A percentile compares a stretch with the other conserved stretches of the same genome.
Conservation (phyloP, 2,113 vertebrate genomes). For the Eudyptes chrysolophus region DNA sequence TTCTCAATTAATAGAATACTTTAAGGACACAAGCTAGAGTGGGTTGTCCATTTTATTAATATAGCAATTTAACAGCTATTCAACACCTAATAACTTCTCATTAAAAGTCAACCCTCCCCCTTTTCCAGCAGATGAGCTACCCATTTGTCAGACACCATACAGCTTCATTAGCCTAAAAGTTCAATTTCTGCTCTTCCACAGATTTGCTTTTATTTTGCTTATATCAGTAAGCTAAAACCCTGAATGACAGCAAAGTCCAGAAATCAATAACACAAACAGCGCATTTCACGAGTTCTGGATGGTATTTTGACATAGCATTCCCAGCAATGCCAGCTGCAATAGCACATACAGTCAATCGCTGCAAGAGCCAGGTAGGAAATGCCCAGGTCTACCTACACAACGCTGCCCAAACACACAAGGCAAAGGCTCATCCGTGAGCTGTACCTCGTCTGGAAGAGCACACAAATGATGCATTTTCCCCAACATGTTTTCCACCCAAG, state of each 20-base stretch:
- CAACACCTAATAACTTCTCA: slow-evolving; percentile 19
- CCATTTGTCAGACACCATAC: neutral
- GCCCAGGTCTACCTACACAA: neutral
- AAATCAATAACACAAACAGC: neutral
- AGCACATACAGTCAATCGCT: rapidly evolving
- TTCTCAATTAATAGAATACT: slow-evolving; percentile 36
- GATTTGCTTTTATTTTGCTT: neutral
- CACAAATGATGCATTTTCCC: neutral
- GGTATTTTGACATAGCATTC: neutral
- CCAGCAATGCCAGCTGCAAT: neutral
- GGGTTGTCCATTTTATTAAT: slow-evolving; percentile 23
- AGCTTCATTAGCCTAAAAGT: slow-evolving; percentile 5
- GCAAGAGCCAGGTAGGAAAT: neutral
- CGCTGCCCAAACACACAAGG: rapidly evolving
- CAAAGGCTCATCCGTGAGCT: neutral
- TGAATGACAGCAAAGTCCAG: neutral
- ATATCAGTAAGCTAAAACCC: neutral
- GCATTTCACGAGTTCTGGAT: rapidly evolving
- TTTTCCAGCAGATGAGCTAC: neutral
- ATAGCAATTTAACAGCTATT: slow-evolving; percentile 14
- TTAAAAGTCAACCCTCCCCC: slow-evolving; percentile 12
- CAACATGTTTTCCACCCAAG: neutral
- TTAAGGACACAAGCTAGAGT: slow-evolving; percentile 7
- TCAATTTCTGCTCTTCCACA: neutral
- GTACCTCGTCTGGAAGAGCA: neutral